Conservation (phyloP, 2,113 vertebrate species). For the Salvator merianae region DNA sequence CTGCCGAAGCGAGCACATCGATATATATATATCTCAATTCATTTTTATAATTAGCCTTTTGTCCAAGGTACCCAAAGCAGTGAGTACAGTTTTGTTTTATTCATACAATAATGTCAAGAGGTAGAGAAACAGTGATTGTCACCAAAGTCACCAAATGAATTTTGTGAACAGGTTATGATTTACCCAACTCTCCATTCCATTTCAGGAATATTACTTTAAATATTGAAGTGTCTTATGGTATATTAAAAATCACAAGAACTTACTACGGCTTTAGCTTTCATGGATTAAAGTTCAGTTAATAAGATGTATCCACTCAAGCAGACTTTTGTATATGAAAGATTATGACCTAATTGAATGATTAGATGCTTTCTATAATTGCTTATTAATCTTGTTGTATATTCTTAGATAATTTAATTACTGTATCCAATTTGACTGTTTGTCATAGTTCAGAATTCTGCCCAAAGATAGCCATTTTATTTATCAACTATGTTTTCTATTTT, state of each 20-base stretch:
- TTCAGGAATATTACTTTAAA: too few relatives aligned
- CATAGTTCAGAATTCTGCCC: background rate
- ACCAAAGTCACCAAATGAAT: too few relatives aligned
- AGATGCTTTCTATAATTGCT: background rate
- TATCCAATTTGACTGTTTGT: background rate
- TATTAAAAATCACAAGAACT: background rate
- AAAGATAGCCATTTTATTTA: background rate
- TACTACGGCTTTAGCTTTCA: background rate
- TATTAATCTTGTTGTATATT: background rate
- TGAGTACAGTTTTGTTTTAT: too few relatives aligned
- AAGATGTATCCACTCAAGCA: background rate
- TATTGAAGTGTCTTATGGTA: background rate
- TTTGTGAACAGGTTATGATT: too few relatives aligned
- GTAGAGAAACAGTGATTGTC: too few relatives aligned
- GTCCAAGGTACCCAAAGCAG: too few relatives aligned
- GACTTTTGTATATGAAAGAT: background rate
- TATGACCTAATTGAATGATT: background rate
- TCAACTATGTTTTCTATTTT: background rate
- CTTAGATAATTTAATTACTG: background rate
- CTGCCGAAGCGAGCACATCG: too few relatives aligned
- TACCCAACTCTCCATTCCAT: too few relatives aligned
- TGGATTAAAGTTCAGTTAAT: background rate
- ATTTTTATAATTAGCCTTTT: too few relatives aligned
- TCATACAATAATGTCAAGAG: too few relatives aligned
- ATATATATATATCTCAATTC: too few relatives aligned